These are phyloP conservation scores for Drosophila pseudotalamancana DNA, from an alignment of 2,888 invertebrate species.

Conservation along the genomic window DNA sequence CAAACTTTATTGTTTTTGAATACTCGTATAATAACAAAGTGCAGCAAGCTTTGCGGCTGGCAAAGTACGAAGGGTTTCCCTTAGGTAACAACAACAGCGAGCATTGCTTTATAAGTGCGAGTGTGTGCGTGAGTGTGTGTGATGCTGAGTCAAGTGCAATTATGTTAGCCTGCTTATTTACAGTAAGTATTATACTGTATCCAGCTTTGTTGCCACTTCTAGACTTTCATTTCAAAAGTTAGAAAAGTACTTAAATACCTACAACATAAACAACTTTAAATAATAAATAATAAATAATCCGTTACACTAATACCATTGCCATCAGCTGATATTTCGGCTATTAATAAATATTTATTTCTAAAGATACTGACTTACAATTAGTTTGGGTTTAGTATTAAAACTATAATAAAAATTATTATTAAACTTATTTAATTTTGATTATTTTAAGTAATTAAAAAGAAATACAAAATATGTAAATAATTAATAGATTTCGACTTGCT, in stretches of 20 bases:
- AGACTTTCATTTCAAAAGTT: too few relatives aligned
- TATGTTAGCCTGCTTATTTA: slow-evolving; percentile 34
- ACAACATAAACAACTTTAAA: background rate
- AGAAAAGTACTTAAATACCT: background rate
- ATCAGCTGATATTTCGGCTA: too few relatives aligned
- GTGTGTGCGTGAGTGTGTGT: slow-evolving; percentile 2
- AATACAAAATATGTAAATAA: background rate
- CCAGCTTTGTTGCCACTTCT: background rate
- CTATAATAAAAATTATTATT: too few relatives aligned
- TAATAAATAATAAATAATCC: background rate
- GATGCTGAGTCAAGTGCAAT: slow-evolving; percentile 58
- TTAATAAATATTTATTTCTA: too few relatives aligned
- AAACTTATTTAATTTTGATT: too few relatives aligned
- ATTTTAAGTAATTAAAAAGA: too few relatives aligned
- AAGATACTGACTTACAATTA: too few relatives aligned
- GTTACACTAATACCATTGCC: too few relatives aligned
- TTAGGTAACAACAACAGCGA: background rate
- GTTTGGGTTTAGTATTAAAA: too few relatives aligned
- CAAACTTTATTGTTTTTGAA: slow-evolving; percentile 60
- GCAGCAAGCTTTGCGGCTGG: background rate
- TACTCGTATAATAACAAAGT: slow-evolving; percentile 34
- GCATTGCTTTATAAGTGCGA: background rate
- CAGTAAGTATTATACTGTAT: slow-evolving; percentile 18
- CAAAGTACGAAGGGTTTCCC: background rate
- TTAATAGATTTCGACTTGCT: background rate